Evolutionary conservation across 2,888 invertebrate genomes (phyloP), one percentile per base, ranked within the genome.

Genomic region (Stramonita haemastoma): DNA sequence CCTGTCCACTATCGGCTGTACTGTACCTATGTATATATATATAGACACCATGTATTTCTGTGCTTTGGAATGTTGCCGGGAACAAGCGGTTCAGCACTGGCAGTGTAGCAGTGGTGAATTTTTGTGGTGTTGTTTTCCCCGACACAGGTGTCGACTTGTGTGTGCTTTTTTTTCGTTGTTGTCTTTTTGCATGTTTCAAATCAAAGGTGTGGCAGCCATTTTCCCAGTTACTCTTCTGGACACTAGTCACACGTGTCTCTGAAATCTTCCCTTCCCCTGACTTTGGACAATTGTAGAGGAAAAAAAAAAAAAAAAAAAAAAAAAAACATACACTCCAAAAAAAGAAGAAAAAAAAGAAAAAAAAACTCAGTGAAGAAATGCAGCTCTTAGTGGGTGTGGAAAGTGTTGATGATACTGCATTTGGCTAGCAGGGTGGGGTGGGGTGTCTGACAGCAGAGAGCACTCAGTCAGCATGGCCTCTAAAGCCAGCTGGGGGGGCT

Each of bases 141-240:
- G 29, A 81, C 77, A 81, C 34, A 79, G 81, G n/a, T 79, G 81
- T 70, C 13, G 2, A n/a, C 26, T 77, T 87, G 26, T 81, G 57
- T 81, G 34, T 86, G 46, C 56, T 66, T 87, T 66, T 22, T n/a
- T n/a, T n/a, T n/a, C n/a, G n/a, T n/a, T n/a, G n/a, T n/a, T 87
- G 36, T 60, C 87, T 87, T 60, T 86, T 87, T 88, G 89, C 90
- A 79, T 88, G 87, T 86, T 89, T n/a, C n/a, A 22, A 66, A 46
- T 56, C 87, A 85, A 87, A 90, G 94, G 93, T 94, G 94, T 92
- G 94, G 94, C 93, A 93, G 94, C 94, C 94, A 94, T 94, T 94
- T 91, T 93, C 91, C 94, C 91, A 89, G 89, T 90, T 89, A 87
- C 89, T 91, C 91, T 92, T 90, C 89, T 90, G 91, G 86, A 89